Evolutionary conservation across 2,797 vertebrate genomes (phyloP), one percentile per base, ranked within the genome.

Genomic region (Microcaecilia unicolor): DNA sequence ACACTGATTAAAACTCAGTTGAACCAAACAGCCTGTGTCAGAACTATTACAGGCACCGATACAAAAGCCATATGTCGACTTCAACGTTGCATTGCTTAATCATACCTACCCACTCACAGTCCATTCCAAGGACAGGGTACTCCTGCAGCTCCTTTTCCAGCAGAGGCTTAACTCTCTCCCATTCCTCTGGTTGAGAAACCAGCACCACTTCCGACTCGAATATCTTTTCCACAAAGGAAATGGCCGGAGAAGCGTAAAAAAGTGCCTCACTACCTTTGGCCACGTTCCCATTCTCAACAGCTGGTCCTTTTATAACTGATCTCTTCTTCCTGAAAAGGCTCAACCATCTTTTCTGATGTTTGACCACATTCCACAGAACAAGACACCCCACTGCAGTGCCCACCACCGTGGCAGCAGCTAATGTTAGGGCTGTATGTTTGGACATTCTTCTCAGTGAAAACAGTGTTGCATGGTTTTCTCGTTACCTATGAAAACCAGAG

Each of bases 51-150:
- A n/a, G n/a, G n/a, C n/a, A n/a, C n/a, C n/a, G n/a, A n/a, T n/a
- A n/a, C n/a, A n/a, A n/a, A n/a, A n/a, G n/a, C n/a, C n/a, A n/a
- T n/a, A n/a, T n/a, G n/a, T n/a, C n/a, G n/a, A n/a, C n/a, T n/a
- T n/a, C n/a, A n/a, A n/a, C n/a, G n/a, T n/a, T n/a, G n/a, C n/a
- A n/a, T n/a, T n/a, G n/a, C n/a, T n/a, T n/a, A n/a, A n/a, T n/a
- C n/a, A 48, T 18, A 80, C 83, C 92, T 89, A 99, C 95, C 96
- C 96, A 99, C 81, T 99, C 95, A 63, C 96, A 99, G 70, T 99
- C 96, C 2, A 99, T 72, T 30, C 95, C 96, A 61, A 99, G 87
- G 12, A 95, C 89, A 1, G 91, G 91, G 53, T 82, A 74, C 22
- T 70, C 64, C 1, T 76, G 64, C 58, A 98, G 69, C 33, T 97